Percentiles rank a stretch among this genome's conserved stretches.
Evolutionary conservation across 1,140 invertebrate species (phyloP).

Genomic region (Triops cancriformis): DNA sequence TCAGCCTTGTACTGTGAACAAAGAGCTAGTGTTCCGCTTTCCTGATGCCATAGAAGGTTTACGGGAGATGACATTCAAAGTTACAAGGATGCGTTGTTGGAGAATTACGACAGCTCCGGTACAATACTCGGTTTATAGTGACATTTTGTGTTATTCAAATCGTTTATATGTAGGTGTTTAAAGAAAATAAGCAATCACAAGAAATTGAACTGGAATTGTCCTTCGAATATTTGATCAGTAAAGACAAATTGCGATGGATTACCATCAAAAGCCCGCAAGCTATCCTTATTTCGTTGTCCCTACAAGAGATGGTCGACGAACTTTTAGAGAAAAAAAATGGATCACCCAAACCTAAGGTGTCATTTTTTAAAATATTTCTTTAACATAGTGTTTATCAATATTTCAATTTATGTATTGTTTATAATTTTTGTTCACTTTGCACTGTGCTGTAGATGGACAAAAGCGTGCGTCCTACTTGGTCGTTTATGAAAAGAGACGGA

Average conservation of each 20-base stretch:
- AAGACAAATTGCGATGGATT: constrained; percentile 85
- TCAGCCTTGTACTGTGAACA: constrained; percentile 61
- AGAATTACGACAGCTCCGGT: constrained; percentile 71
- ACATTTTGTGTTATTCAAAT: background rate
- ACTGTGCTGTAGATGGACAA: constrained; percentile 29
- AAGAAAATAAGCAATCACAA: background rate
- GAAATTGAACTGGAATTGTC: constrained; percentile 64
- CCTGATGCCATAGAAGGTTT: constrained; percentile 45
- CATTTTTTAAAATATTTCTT: constrained; percentile 35
- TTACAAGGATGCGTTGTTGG: constrained; percentile 93
- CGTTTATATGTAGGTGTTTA: background rate
- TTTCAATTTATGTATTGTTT: constrained; percentile 25
- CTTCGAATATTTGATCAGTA: constrained; percentile 92
- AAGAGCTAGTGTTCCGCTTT: constrained; percentile 61
- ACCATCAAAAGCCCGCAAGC: constrained; percentile 81
- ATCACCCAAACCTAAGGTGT: constrained; percentile 38
- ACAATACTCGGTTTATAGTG: constrained; percentile 22
- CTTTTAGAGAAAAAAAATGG: constrained; percentile 71
- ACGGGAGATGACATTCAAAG: constrained; percentile 76
- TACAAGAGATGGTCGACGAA: constrained; percentile 92
- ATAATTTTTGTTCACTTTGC: background rate
- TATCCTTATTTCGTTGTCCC: constrained; percentile 87
- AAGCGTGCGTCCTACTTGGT: constrained; percentile 38
- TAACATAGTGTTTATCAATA: background rate
- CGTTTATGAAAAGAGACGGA: constrained; percentile 49